Evolutionary conservation across 1,140 invertebrate genomes (phyloP).

Genomic region (Drosophila prosaltans): DNA sequence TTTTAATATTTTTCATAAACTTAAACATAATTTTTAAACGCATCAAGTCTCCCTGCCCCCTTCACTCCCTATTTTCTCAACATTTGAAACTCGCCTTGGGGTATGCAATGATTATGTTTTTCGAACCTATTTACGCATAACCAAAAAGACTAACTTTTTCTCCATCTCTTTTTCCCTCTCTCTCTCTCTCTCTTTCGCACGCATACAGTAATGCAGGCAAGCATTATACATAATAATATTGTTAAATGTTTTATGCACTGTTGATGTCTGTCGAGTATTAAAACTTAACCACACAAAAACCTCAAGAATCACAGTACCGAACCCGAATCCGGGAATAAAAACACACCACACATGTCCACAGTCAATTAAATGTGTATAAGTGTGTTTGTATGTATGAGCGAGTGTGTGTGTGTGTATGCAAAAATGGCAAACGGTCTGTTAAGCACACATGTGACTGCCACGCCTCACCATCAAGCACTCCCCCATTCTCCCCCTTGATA

Average conservation of each 20-base stretch:
- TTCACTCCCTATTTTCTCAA: neutral
- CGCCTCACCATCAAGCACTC: slow-evolving; percentile 35
- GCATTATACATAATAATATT: slow-evolving; percentile 56
- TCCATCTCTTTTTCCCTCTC: neutral
- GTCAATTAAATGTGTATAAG: slow-evolving; percentile 73
- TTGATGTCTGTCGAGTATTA: slow-evolving; percentile 79
- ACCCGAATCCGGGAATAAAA: slow-evolving; percentile 51
- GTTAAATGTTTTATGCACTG: slow-evolving; percentile 80
- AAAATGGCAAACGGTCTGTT: slow-evolving; percentile 80
- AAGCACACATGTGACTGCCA: slow-evolving; percentile 75
- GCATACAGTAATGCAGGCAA: slow-evolving; percentile 8
- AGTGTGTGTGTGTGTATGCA: slow-evolving; percentile 60
- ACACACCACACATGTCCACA: slow-evolving; percentile 67
- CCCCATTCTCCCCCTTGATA: slow-evolving; percentile 8
- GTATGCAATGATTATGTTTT: slow-evolving; percentile 61
- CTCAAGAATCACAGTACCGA: slow-evolving; percentile 74
- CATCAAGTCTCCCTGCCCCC: neutral
- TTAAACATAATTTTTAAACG: neutral
- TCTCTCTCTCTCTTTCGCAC: neutral
- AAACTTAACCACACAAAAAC: slow-evolving; percentile 76
- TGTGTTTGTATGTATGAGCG: slow-evolving; percentile 34
- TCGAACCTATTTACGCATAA: slow-evolving; percentile 27
- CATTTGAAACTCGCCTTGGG: slow-evolving; percentile 32
- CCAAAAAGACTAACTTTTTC: neutral
- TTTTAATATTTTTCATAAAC: neutral